A percentile compares a stretch with the other conserved stretches of the same genome.
Evolutionary conservation across 2,797 vertebrate genomes (phyloP).

Genomic region (Channallabes apus): DNA sequence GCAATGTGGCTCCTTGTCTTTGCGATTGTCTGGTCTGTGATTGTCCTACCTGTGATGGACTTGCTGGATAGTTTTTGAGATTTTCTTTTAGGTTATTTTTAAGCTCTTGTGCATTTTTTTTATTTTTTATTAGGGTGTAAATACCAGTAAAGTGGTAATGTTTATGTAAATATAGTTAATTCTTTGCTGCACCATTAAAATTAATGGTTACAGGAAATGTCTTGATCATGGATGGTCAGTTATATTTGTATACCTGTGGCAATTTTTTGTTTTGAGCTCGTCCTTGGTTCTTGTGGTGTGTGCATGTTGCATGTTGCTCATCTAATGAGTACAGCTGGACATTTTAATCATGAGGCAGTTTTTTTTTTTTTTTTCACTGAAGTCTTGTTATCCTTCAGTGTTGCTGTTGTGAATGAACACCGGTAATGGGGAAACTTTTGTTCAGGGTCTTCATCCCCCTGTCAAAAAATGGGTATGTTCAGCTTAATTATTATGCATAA

Average conservation of each 20-base stretch:
- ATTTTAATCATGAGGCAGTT: constrained; percentile 62
- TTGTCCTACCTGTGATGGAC: too few relatives aligned
- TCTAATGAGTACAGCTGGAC: constrained; percentile 50
- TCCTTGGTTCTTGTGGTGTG: not conserved
- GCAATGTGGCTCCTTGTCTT: not conserved
- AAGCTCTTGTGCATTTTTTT: not conserved
- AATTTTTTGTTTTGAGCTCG: not conserved
- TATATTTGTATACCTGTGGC: not conserved
- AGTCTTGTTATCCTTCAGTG: constrained; percentile 57
- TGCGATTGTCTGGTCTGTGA: not conserved
- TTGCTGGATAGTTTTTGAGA: not conserved
- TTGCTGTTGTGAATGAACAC: constrained; percentile 52
- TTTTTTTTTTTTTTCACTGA: constrained; percentile 56
- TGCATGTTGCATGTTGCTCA: constrained; percentile 50
- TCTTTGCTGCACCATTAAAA: not conserved
- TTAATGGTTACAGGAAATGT: not conserved
- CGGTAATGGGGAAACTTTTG: not conserved
- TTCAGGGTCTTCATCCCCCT: not conserved
- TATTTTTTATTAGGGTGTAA: not conserved
- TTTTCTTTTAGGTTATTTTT: not conserved
- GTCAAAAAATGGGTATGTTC: not conserved
- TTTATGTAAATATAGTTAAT: not conserved
- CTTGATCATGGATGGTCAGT: not conserved
- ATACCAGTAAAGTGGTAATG: not conserved
- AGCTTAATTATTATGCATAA: constrained; percentile 58